Evolutionary conservation across 1,140 invertebrate species (phyloP).

Genomic region (Leptestheria dahalacensis): DNA sequence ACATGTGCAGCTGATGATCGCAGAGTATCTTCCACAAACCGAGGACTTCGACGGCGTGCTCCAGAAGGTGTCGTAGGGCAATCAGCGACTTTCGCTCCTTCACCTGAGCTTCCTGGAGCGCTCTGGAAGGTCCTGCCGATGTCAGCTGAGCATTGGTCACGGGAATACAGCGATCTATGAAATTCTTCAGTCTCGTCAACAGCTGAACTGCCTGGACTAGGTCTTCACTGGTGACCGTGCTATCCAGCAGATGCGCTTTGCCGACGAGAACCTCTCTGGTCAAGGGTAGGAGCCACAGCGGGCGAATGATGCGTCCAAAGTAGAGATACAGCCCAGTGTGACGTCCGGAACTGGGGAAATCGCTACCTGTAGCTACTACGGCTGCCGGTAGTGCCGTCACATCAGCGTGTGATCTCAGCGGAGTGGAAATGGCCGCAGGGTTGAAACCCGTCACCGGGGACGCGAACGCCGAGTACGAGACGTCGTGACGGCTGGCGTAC

Average conservation of each 20-base stretch:
- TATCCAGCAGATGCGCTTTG: conserved; percentile 23
- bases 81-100: conserved; percentile 55
- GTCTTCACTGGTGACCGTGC: conserved; percentile 37
- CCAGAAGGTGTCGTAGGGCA: conserved; percentile 57
- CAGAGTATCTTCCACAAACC: conserved; percentile 85
- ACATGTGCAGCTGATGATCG: conserved; percentile 79
- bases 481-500: not conserved
- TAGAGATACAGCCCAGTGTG: conserved; percentile 88
- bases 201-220: conserved; percentile 42
- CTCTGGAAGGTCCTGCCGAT: not conserved
- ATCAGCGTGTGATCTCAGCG: conserved; percentile 10
- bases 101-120: conserved; percentile 10
- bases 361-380: conserved; percentile 10
- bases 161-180: conserved; percentile 45
- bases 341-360: conserved; percentile 57
- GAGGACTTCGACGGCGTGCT: conserved; percentile 71
- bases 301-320: conserved; percentile 64
- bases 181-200: conserved; percentile 42
- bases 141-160: conserved; percentile 20
- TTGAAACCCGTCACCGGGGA: conserved; percentile 22
- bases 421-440: conserved; percentile 26
- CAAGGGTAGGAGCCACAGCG: conserved; percentile 48
- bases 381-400: conserved; percentile 11
- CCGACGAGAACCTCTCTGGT: conserved; percentile 16
- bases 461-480: not conserved